Evolutionary conservation across 2,888 invertebrate species (phyloP).

Genomic region (Pristionchus japonicus): DNA sequence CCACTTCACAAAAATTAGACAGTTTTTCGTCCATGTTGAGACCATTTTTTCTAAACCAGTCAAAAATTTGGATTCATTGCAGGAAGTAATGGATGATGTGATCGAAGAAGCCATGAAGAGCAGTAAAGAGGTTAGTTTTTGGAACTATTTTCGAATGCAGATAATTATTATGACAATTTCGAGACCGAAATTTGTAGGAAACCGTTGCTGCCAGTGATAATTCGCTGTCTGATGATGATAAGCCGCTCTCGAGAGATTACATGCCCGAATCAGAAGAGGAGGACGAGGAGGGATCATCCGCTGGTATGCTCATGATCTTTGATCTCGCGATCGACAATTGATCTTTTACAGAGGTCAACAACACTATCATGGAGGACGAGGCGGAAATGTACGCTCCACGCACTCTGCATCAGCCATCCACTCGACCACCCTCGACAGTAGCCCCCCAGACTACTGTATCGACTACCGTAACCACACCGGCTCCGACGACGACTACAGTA

Average conservation of each 20-base stretch:
- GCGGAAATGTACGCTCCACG: background rate
- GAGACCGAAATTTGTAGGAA: background rate
- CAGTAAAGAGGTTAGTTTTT: background rate
- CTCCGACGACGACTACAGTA: slow-evolving; percentile 44
- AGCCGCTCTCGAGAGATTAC: slow-evolving; percentile 19
- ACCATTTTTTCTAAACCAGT: too few relatives aligned
- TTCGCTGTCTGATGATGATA: slow-evolving; percentile 26
- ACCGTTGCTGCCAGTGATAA: background rate
- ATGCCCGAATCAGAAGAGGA: slow-evolving; percentile 29
- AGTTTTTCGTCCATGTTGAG: too few relatives aligned
- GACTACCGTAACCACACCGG: slow-evolving; percentile 43
- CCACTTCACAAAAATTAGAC: too few relatives aligned
- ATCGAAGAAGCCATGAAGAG: slow-evolving; percentile 45
- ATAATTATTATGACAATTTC: too few relatives aligned
- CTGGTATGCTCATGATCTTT: background rate
- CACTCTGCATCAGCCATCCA: slow-evolving; percentile 15
- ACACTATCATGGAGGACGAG: slow-evolving; percentile 27
- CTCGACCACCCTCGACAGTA: slow-evolving; percentile 20
- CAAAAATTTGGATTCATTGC: background rate
- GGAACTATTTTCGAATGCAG: too few relatives aligned
- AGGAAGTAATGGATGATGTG: slow-evolving; percentile 38
- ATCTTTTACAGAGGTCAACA: background rate
- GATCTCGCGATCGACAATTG: too few relatives aligned
- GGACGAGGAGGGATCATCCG: slow-evolving; percentile 7
- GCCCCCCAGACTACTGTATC: slow-evolving; percentile 16